Evolutionary conservation across 2,113 vertebrate genomes (phyloP), one percentile per base, ranked within the genome.

Genomic region (Pseudonaja textilis): DNA sequence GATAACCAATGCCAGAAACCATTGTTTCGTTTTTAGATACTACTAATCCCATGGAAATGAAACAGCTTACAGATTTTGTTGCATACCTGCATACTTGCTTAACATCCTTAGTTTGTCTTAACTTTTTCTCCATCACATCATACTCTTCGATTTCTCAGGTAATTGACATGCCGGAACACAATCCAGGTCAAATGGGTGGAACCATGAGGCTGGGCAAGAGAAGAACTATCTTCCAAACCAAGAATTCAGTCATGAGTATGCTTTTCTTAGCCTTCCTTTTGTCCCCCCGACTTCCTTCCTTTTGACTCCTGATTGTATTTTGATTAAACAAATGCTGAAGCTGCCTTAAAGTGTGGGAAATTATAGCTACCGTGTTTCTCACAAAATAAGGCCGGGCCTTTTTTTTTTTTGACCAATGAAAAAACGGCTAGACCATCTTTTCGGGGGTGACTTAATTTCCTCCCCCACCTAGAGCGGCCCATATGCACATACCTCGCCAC

Each of bases 161-260:
- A 94, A 98, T 99, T 93, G 99, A 99, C 95, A 99, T 99, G 99
- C 99, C 99, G 0, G 99, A 99, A 93, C 99, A 99, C 95, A 99
- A 99, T 95, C 98, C 99, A 0, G 99, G 99, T 42, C 98, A 99
- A 94, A 99, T 99, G 99, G 99, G 99, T 0, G 99, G 99, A 42
- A 99, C 99, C 47, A 99, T 99, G 99, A 98, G 99, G 94, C 97
- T 99, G 22, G 99, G 99, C 94, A 99, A 99, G 97, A 98, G 99
- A 69, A 98, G 98, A 93, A 99, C 99, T 26, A 97, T 99, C 92
- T 99, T 99, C 96, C 98, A 98, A 95, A 98, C 96, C n/a, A 98
- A 96, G 96, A 98, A 97, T 95, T 99, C 99, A 0, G 91, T 99
- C 74, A 97, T 99, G 95, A 98, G 99, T 99, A 98, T 98, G 98